Percentiles rank a stretch among this genome's conserved stretches.
Conservation (phyloP, 2,888 invertebrate species). For the Aphodius sticticus region DNA sequence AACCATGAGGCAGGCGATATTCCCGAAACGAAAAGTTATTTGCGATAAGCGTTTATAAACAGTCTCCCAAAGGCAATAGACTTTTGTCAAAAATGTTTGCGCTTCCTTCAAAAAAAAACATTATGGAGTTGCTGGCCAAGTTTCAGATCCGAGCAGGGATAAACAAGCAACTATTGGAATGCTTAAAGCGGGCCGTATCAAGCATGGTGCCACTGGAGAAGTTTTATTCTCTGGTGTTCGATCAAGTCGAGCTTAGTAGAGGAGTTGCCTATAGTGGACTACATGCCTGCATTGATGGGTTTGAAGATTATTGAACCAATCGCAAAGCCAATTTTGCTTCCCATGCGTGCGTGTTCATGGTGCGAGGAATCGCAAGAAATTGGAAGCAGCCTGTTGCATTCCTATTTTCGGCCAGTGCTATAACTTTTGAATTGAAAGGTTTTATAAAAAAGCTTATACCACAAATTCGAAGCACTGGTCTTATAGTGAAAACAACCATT, state of each 20-base stretch:
- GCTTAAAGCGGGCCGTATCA: no score
- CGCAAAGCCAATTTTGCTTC: background rate
- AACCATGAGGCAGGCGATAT: no score
- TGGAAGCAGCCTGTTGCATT: background rate
- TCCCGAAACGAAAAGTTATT: no score
- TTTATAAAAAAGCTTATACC: background rate
- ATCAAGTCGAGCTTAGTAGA: no score
- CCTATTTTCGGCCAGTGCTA: background rate
- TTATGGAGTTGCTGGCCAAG: background rate
- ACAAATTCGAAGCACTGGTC: conserved; percentile 7
- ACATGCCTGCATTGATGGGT: background rate
- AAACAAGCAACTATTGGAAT: background rate
- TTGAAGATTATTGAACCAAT: background rate
- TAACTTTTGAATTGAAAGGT: background rate
- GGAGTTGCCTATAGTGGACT: background rate
- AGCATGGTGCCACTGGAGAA: no score
- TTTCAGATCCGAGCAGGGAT: background rate
- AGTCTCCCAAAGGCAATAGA: background rate
- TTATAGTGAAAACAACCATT: conserved; percentile 15
- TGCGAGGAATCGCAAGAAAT: background rate
- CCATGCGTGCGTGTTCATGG: conserved; percentile 12
- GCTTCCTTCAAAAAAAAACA: background rate
- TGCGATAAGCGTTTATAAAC: background rate
- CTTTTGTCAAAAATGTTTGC: background rate
- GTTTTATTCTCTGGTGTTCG: no score